These are phyloP conservation scores for Dendropsophus ebraccatus DNA, from an alignment of 2,113 vertebrate genomes.

Conservation along the genomic window DNA sequence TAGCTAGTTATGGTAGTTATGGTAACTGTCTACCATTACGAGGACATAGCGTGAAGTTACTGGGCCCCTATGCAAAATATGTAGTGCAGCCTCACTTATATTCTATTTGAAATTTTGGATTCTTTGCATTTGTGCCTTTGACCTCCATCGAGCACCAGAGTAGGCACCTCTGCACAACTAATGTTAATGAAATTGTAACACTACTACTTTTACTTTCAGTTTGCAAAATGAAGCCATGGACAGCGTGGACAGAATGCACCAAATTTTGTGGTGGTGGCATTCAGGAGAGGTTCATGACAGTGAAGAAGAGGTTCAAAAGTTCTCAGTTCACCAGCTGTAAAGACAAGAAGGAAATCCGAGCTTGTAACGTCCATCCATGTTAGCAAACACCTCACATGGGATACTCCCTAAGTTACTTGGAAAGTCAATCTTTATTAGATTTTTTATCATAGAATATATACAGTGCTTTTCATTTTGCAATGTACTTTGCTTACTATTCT, in stretches of 20 bases:
- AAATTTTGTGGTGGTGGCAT: constrained; percentile 93
- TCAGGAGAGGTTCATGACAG: constrained; percentile 94
- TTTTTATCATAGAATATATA: constrained; percentile 69
- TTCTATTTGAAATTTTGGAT: not conserved
- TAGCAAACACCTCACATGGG: constrained; percentile 75
- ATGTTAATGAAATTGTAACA: not conserved
- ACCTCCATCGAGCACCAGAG: too few relatives aligned
- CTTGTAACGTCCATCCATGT: constrained; percentile 95
- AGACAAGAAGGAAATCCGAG: constrained; percentile 97
- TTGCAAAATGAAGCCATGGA: constrained; percentile 96
- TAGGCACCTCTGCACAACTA: too few relatives aligned
- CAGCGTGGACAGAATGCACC: constrained; percentile 93
- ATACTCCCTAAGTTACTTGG: constrained; percentile 74
- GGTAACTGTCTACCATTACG: too few relatives aligned
- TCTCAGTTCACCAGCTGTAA: constrained; percentile 93
- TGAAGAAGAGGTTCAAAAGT: constrained; percentile 93
- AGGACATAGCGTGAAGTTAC: too few relatives aligned
- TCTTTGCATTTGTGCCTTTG: too few relatives aligned
- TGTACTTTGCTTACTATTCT: constrained; percentile 75
- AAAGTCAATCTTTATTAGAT: constrained; percentile 76
- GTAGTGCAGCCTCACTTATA: not conserved
- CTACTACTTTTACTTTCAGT: constrained; percentile 70
- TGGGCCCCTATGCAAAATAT: too few relatives aligned
- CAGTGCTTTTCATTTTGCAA: constrained; percentile 76
- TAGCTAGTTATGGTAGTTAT: too few relatives aligned